Conservation (phyloP, 2,797 vertebrate species). For the Protosalanx chinensis region DNA sequence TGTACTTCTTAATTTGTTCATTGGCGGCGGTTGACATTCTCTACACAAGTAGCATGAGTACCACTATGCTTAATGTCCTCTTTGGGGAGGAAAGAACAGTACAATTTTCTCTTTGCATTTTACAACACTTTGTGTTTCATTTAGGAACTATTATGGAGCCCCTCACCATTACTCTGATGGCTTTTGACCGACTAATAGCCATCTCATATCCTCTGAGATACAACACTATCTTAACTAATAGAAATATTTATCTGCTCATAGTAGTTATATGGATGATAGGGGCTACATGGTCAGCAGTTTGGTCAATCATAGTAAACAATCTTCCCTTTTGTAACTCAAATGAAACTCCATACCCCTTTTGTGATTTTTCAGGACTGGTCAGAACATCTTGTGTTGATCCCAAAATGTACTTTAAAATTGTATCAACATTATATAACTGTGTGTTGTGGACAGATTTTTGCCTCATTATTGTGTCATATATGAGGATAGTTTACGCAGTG, state of each 20-base stretch:
- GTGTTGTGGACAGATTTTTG: neutral
- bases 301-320: neutral
- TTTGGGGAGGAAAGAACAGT: constrained; percentile 10
- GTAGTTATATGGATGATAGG: neutral
- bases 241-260: neutral
- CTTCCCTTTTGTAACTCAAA: constrained; percentile 25
- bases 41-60: constrained; percentile 10
- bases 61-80: constrained; percentile 17
- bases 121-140: constrained; percentile 11
- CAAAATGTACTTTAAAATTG: neutral
- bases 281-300: neutral
- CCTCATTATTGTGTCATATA: constrained; percentile 25
- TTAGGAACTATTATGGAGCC: constrained; percentile 25
- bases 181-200: constrained; percentile 19
- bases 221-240: constrained; percentile 6
- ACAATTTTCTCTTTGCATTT: constrained; percentile 7
- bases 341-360: constrained; percentile 18
- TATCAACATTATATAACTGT: neutral
- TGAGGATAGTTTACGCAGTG: constrained; percentile 21
- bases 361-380: constrained; percentile 18
- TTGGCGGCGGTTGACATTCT: constrained; percentile 16
- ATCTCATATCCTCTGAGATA: constrained; percentile 22
- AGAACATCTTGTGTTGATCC: constrained; percentile 25
- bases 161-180: constrained; percentile 23
- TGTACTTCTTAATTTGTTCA: constrained; percentile 25